These are phyloP conservation scores for Uloborus diversus DNA, from an alignment of 1,140 invertebrate genomes.

Conservation along the genomic window DNA sequence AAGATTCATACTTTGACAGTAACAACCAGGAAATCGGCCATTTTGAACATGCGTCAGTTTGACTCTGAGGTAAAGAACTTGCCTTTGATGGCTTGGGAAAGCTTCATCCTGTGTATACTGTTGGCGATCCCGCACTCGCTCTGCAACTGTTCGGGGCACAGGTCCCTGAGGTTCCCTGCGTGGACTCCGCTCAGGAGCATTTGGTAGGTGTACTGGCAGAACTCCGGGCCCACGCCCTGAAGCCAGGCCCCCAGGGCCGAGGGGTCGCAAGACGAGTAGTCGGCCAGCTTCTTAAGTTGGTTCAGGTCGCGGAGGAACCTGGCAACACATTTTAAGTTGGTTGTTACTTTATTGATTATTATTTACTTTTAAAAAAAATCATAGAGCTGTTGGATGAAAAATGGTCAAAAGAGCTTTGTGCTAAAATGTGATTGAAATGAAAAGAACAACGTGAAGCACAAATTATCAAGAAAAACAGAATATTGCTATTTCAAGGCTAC, in stretches of 20 bases:
- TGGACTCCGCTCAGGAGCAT: conserved; percentile 96
- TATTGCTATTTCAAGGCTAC: too few relatives aligned
- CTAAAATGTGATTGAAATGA: too few relatives aligned
- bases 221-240: conserved; percentile 85
- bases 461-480: too few relatives aligned
- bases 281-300: conserved; percentile 94
- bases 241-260: conserved; percentile 91
- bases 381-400: too few relatives aligned
- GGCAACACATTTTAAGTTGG: neutral
- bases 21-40: too few relatives aligned
- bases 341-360: too few relatives aligned
- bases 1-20: too few relatives aligned
- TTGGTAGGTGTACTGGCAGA: conserved; percentile 95
- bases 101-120: conserved; percentile 91
- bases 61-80: too few relatives aligned
- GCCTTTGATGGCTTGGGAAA: conserved; percentile 87
- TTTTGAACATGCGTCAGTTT: too few relatives aligned
- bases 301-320: conserved; percentile 91
- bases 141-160: conserved; percentile 90
- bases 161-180: conserved; percentile 74
- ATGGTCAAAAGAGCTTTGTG: too few relatives aligned
- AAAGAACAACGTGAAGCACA: too few relatives aligned
- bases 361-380: too few relatives aligned
- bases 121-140: conserved; percentile 91
- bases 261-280: conserved; percentile 94